A percentile compares a stretch with the other conserved stretches of the same genome.
Evolutionary conservation across 1,140 invertebrate genomes (phyloP).

Genomic region (Phocides pigmalion): DNA sequence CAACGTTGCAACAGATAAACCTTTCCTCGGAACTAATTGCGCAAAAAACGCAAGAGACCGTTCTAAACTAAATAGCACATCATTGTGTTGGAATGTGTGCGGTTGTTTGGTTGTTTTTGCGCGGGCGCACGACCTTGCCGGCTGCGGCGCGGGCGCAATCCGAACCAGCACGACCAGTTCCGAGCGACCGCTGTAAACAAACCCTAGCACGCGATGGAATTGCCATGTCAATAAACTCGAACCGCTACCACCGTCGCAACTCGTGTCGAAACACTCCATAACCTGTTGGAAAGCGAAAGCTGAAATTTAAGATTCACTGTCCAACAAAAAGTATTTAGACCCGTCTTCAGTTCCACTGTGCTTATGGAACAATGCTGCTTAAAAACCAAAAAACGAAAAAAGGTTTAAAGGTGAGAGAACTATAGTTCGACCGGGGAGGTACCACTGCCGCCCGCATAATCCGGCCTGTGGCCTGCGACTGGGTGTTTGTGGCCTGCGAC

Average conservation of each 20-base stretch:
- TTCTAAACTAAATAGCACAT: slow-evolving; percentile 47
- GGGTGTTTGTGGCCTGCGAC: too few species aligned
- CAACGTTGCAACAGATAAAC: slow-evolving; percentile 1
- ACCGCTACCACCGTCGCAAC: slow-evolving; percentile 30
- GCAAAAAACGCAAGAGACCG: slow-evolving; percentile 32
- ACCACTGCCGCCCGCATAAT: too few species aligned
- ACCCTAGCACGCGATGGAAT: slow-evolving; percentile 68
- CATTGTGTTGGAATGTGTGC: slow-evolving; percentile 58
- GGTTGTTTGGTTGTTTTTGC: slow-evolving; percentile 64
- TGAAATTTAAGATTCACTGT: slow-evolving; percentile 23
- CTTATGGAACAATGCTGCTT: not conserved
- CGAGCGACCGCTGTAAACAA: slow-evolving; percentile 60
- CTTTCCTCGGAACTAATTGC: slow-evolving; percentile 10
- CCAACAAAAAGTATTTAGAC: slow-evolving; percentile 4
- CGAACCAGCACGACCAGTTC: slow-evolving; percentile 56
- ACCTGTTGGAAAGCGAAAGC: slow-evolving; percentile 43
- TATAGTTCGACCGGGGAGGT: too few species aligned
- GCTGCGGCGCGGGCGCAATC: slow-evolving; percentile 56
- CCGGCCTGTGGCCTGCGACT: too few species aligned
- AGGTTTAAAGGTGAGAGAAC: too few species aligned
- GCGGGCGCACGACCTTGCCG: slow-evolving; percentile 72
- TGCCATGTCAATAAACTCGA: slow-evolving; percentile 56
- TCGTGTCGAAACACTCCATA: slow-evolving; percentile 31
- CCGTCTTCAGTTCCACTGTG: slow-evolving; percentile 13
- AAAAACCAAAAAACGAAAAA: not conserved